phyloP scores from a whole-genome alignment of 2,888 invertebrate species.

The Andrena dorsata region DNA sequence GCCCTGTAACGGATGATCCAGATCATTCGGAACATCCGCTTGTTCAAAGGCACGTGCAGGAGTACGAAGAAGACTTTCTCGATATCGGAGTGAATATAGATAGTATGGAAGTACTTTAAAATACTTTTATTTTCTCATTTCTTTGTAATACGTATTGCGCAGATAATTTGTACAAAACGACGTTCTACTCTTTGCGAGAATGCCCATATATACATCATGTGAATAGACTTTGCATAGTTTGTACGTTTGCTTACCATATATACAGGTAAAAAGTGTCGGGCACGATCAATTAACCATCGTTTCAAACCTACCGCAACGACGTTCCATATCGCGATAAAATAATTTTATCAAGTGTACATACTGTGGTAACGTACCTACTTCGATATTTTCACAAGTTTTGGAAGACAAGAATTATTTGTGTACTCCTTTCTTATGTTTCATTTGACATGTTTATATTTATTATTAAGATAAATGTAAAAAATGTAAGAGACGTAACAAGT shows the following conservation, averaged over 20 bases:
- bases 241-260: constrained; percentile 53
- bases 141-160: constrained; percentile 35
- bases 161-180: constrained; percentile 53
- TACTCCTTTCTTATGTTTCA: constrained; percentile 49
- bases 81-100: constrained; percentile 89
- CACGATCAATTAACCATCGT: constrained; percentile 20
- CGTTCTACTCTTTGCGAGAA: constrained; percentile 39
- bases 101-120: constrained; percentile 90
- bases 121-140: constrained; percentile 24
- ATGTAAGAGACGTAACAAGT: constrained; percentile 58
- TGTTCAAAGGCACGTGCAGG: constrained; percentile 81
- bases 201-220: constrained; percentile 20
- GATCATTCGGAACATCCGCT: constrained; percentile 81
- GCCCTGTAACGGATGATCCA: constrained; percentile 91
- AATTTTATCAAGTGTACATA: constrained; percentile 63
- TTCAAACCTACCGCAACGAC: constrained; percentile 36
- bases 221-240: constrained; percentile 54
- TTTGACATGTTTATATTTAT: constrained; percentile 45
- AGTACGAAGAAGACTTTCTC: constrained; percentile 90
- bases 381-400: constrained; percentile 42
- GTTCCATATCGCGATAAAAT: constrained; percentile 64
- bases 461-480: constrained; percentile 49
- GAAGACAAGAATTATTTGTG: constrained; percentile 36
- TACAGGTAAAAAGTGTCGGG: constrained; percentile 40
- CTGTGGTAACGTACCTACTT: constrained; percentile 40